phyloP scores from a whole-genome alignment of 2,888 invertebrate genomes.

The Nomada goodeniana region DNA sequence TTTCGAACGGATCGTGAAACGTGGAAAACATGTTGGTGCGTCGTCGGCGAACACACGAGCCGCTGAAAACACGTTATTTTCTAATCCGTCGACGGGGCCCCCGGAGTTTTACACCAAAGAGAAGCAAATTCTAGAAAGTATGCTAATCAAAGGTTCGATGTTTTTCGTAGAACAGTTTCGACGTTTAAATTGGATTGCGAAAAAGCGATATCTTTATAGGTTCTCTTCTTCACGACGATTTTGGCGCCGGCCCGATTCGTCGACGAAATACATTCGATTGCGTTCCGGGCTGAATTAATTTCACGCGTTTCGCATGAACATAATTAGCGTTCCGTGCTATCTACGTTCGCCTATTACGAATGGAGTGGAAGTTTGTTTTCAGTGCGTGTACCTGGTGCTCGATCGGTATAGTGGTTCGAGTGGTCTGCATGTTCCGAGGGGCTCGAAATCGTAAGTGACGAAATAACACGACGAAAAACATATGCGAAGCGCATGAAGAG shows the following conservation, averaged over 20 bases:
- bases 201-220: no score
- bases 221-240: no score
- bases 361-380: background rate
- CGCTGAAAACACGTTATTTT: background rate
- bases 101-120: background rate
- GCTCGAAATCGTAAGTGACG: background rate
- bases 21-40: background rate
- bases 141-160: background rate
- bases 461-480: background rate
- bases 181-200: no score
- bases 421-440: background rate
- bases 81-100: background rate
- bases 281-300: no score
- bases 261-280: no score
- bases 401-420: background rate
- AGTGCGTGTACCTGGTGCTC: background rate
- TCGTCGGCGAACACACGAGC: background rate
- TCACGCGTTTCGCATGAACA: no score
- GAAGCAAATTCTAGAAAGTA: background rate
- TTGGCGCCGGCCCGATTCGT: no score
- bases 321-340: no score
- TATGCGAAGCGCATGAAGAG: background rate
- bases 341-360: no score
- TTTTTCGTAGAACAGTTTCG: no score
- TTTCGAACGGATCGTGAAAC: conserved; percentile 11